A percentile compares a stretch with the other conserved stretches of the same genome.
These are phyloP conservation scores for Rhea pennata DNA, from an alignment of 2,113 vertebrate species.

Conservation along the genomic window DNA sequence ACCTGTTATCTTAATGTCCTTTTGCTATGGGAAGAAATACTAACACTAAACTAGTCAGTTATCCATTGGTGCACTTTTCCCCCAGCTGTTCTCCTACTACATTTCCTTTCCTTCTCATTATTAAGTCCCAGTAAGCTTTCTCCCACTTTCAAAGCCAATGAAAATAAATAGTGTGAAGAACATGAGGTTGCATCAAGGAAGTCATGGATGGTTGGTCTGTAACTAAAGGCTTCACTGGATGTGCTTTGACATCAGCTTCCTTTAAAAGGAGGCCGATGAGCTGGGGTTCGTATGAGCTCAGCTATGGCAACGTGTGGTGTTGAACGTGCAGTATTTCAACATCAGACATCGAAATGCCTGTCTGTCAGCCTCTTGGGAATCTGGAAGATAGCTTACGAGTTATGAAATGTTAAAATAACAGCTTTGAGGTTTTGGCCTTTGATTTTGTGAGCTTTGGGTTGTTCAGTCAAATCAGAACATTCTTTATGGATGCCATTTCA, in stretches of 20 bases:
- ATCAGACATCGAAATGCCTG: neutral
- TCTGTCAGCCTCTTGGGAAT: slow-evolving; percentile 8
- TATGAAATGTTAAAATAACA: slow-evolving; percentile 3
- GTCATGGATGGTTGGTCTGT: neutral
- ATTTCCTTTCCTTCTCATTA: neutral
- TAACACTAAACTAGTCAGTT: neutral
- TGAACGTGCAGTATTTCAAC: neutral
- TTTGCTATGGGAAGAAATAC: neutral
- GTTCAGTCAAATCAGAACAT: neutral
- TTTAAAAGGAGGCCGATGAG: neutral
- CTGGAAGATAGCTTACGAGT: neutral
- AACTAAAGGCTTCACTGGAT: neutral
- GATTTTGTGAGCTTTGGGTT: neutral
- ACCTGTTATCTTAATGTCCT: neutral
- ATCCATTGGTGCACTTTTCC: neutral
- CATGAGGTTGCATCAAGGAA: neutral
- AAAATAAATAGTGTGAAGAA: neutral
- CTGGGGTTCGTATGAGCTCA: neutral
- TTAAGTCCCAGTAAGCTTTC: neutral
- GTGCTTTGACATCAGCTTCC: neutral
- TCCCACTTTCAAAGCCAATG: neutral
- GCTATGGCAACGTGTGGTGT: neutral
- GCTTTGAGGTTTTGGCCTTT: neutral
- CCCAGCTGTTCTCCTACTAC: neutral
- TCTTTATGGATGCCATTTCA: neutral